phyloP scores from a whole-genome alignment of 2,113 vertebrate genomes.

The Oxyura jamaicensis region DNA sequence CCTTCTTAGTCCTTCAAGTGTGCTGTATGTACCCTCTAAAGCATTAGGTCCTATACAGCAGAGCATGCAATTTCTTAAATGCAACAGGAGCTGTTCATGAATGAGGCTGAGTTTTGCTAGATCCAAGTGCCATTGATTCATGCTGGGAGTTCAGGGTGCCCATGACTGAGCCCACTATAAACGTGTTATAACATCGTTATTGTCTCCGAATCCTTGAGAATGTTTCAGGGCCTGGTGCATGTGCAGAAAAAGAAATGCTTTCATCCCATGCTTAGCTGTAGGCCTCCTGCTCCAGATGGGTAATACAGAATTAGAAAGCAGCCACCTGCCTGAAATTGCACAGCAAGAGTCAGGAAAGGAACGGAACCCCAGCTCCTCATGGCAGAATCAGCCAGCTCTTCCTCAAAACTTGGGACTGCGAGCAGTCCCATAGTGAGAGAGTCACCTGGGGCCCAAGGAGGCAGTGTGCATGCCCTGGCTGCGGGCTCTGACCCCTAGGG shows the following conservation, averaged over 20 bases:
- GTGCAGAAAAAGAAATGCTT: not conserved
- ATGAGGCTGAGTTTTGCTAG: not conserved
- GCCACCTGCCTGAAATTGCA: not conserved
- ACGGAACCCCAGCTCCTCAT: not conserved
- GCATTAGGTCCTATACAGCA: not conserved
- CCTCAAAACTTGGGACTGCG: not conserved
- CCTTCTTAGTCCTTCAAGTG: constrained; percentile 39
- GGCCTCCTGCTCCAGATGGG: not conserved
- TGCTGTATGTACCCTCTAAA: constrained; percentile 12
- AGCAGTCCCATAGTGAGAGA: not conserved
- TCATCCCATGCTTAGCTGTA: not conserved
- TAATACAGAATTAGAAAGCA: not conserved
- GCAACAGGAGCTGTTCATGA: not conserved
- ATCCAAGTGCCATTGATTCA: not conserved
- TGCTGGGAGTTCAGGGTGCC: not conserved
- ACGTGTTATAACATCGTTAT: not conserved
- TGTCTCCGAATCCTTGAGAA: not conserved
- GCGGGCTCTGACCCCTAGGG: not conserved
- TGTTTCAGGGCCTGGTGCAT: not conserved
- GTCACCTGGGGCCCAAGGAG: not conserved
- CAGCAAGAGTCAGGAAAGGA: not conserved
- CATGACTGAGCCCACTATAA: not conserved
- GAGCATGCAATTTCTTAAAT: not conserved
- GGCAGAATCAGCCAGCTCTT: not conserved
- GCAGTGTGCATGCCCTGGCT: not conserved